Evolutionary conservation across 2,888 invertebrate species (phyloP).

Genomic region (Teleiodes luculella): DNA sequence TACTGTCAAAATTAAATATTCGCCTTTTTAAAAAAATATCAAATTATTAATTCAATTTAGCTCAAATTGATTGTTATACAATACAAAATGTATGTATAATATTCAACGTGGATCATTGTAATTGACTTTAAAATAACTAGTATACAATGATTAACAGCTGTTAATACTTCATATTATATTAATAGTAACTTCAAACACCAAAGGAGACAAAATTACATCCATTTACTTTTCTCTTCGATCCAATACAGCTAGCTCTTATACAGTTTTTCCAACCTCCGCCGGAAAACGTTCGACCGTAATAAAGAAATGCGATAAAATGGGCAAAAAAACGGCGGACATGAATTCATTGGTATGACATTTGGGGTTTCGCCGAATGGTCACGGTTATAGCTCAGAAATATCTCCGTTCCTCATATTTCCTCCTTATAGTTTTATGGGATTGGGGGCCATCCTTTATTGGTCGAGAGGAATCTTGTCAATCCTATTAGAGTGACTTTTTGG

Average conservation of each 20-base stretch:
- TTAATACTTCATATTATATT: too few species aligned
- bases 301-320: slow-evolving; percentile 74
- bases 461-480: slow-evolving; percentile 70
- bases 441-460: slow-evolving; percentile 71
- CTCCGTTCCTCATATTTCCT: slow-evolving; percentile 61
- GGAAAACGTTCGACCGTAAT: slow-evolving; percentile 69
- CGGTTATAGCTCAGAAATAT: slow-evolving; percentile 55
- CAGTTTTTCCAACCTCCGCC: slow-evolving; percentile 29
- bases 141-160: too few species aligned
- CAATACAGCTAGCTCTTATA: background rate
- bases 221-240: too few species aligned
- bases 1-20: too few species aligned
- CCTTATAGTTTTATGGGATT: slow-evolving; percentile 74
- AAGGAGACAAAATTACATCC: background rate
- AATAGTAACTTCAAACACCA: too few species aligned
- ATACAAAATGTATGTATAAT: too few species aligned
- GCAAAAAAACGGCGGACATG: slow-evolving; percentile 73
- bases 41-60: too few species aligned
- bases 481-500: slow-evolving; percentile 58
- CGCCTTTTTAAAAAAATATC: too few species aligned
- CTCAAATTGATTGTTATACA: too few species aligned
- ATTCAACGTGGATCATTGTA: too few species aligned
- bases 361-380: slow-evolving; percentile 67
- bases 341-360: slow-evolving; percentile 78
- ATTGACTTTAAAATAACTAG: too few species aligned